Evolutionary conservation across 2,888 invertebrate genomes (phyloP).

Genomic region (Epicampocera succincta): DNA sequence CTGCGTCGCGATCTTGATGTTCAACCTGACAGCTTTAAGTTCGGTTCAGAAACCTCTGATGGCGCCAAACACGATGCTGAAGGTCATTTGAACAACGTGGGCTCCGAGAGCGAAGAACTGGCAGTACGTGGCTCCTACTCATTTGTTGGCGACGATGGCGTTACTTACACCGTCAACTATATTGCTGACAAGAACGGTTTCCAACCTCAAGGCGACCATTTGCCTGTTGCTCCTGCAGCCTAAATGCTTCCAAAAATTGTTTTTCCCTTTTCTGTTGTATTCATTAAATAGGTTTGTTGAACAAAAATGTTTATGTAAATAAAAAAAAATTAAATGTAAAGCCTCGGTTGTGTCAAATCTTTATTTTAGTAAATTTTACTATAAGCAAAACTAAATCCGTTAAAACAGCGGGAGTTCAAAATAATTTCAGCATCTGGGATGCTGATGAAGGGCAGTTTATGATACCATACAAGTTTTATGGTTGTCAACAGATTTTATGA

Average conservation of each 20-base stretch:
- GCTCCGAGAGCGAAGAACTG: conserved; percentile 82
- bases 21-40: conserved; percentile 83
- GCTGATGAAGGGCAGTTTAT: no score
- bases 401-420: no score
- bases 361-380: no score
- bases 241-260: conserved; percentile 55
- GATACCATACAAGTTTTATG: no score
- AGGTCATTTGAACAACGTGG: conserved; percentile 82
- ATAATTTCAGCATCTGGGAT: no score
- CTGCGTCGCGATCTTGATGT: conserved; percentile 82
- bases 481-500: no score
- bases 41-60: conserved; percentile 82
- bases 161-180: conserved; percentile 83
- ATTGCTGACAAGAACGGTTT: conserved; percentile 76
- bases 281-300: no score
- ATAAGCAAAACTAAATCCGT: no score
- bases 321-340: no score
- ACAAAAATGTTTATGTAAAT: no score
- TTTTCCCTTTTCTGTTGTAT: no score
- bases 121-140: conserved; percentile 82
- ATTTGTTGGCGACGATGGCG: conserved; percentile 83
- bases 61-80: conserved; percentile 82
- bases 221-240: conserved; percentile 76
- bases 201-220: conserved; percentile 82
- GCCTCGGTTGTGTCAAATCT: no score